Evolutionary conservation across 2,113 vertebrate species (phyloP).

Genomic region (Nasalis larvatus): DNA sequence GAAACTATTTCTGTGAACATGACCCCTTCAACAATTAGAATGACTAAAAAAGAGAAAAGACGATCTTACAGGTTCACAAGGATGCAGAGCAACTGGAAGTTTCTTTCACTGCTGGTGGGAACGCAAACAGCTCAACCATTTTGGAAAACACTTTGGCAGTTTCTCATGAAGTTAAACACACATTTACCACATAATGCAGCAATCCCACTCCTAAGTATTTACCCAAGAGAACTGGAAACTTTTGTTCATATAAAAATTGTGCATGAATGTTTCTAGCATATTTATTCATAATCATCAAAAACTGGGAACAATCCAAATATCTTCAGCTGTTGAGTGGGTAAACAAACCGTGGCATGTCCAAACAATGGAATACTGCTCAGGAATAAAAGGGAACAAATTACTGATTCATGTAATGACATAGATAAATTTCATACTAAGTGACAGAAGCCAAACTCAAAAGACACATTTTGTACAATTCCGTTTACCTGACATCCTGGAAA

Average conservation of each 20-base stretch:
- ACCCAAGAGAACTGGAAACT: neutral
- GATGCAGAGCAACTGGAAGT: neutral
- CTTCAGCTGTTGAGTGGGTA: neutral
- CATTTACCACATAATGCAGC: neutral
- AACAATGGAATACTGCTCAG: neutral
- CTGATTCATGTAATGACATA: neutral
- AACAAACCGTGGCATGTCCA: neutral
- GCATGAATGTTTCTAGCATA: neutral
- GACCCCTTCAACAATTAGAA: neutral
- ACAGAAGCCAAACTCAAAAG: slow-evolving; percentile 37
- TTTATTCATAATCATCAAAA: neutral
- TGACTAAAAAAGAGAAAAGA: neutral
- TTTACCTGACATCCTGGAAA: neutral
- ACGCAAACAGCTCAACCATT: neutral
- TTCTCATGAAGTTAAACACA: neutral
- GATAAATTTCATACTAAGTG: neutral
- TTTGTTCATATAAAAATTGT: neutral
- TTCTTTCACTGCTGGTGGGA: neutral
- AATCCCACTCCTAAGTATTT: neutral
- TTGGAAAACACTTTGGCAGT: neutral
- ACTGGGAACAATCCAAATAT: neutral
- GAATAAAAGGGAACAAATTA: neutral
- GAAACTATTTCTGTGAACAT: neutral
- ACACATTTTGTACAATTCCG: neutral
- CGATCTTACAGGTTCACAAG: neutral